Evolutionary conservation across 2,113 vertebrate species (phyloP), one percentile per base, ranked within the genome.

Genomic region (Corythoichthys haematopterus): DNA sequence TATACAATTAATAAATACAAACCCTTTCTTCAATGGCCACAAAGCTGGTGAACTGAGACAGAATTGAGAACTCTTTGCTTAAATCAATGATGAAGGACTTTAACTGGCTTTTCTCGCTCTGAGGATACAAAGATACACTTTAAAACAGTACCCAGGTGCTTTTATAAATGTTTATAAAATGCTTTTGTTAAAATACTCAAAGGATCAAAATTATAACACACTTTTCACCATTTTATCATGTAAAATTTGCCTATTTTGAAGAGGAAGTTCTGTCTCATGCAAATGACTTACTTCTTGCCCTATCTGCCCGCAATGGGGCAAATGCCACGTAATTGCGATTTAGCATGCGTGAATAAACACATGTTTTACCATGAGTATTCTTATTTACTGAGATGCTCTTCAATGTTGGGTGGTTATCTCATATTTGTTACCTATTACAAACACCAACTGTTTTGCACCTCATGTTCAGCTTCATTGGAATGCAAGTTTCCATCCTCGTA

Each of bases 21-120:
- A 95, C 94, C 91, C 94, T 90, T 84, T 94, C 91, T 85, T 96
- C 95, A 58, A 95, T 77, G 35, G 94, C 95, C 67, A 96, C 85
- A 52, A 96, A 97, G 82, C 94, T 97, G 85, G 95, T 97, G 77
- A 94, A 95, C 69, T 94, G 93, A 65, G 92, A 95, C 69, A 96
- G 82, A 65, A 96, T 86, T 70, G 92, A 94, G 78, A 93, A 93
- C 80, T 95, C 93, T 85, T 92, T 93, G 85, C 95, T 97, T 51
- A 95, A 75, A 33, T 90, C 76, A 61, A 94, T 81, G 79, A 96
- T 91, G 78, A 87, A 90, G 66, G 89, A 88, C 81, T 94, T 95
- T 84, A 94, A 64, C 68, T 80, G 78, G 3, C 90, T 88, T 77
- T 94, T 96, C 87, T 92, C 93, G 69, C 91, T 93, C 95, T 96